Base-by-base conservation (phyloP, 2,113 vertebrate species). In the Pachypanchax playfairii region DNA sequence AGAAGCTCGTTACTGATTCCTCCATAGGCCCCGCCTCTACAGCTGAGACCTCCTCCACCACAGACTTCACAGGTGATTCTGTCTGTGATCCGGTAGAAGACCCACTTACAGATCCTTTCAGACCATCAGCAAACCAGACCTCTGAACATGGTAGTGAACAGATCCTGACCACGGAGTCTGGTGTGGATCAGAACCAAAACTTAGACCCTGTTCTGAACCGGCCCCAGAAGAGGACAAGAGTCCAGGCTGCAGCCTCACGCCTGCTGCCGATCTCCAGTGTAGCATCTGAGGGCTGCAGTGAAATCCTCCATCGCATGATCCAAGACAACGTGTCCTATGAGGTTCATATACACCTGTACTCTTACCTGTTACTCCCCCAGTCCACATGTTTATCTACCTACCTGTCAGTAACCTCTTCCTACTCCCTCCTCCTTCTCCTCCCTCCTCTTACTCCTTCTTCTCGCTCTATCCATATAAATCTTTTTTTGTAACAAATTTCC, bases 251-350 rank as follows among this genome's bases (percentile, higher is more conserved):
- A 1, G 85, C 85, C 0, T 87, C 80, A 0, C 82, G 85, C n/a
- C 80, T 87, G 5, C 75, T 87, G 3, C 85, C 82, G 0, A 83
- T 85, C 15, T 85, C 74, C 21, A 69, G 80, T 0, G 80, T 71
- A 14, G 85, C 85, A 0, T 85, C 85, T 0, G 85, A 87, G 69
- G 79, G 77, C 62, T 85, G 82, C 56, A 87, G 85, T 0, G 77
- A 83, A 44, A 59, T 87, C 44, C 56, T 87, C 38, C 85, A 85
- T 57, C 85, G 85, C 25, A 87, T 79, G 85, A 84, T 85, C 74
- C 82, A 74, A 43, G 85, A 87, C 43, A 70, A 55, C 0, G 77
- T 87, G 21, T 87, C 85, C 4, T 64, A 87, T 12, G 70, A 87
- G 82, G 83, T 85, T 24, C n/a, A 14, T 9, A 5, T n/a, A 43